A percentile compares a stretch with the other conserved stretches of the same genome.
phyloP scores from a whole-genome alignment of 2,888 invertebrate species.

The Andrena minutula region DNA sequence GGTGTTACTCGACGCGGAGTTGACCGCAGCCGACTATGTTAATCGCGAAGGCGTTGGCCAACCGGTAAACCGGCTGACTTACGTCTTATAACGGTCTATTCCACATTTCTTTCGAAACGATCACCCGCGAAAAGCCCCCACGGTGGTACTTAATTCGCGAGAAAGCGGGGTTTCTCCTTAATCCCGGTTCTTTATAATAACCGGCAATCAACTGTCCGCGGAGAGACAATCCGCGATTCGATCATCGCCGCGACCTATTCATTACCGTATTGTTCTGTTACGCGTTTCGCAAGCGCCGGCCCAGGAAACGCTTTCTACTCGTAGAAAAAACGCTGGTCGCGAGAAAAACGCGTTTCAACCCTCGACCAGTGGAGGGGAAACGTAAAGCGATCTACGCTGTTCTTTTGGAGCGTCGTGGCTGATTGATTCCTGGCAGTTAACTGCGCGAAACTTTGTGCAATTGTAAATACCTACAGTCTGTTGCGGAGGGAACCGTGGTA shows the following conservation, averaged over 20 bases:
- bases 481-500: not conserved
- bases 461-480: not conserved
- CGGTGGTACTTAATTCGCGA: not conserved
- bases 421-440: not conserved
- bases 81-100: conserved; percentile 74
- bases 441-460: not conserved
- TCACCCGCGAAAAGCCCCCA: not conserved
- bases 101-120: conserved; percentile 63
- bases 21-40: conserved; percentile 22
- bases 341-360: not conserved
- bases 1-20: not conserved
- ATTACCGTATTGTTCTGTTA: conserved; percentile 28
- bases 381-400: not conserved
- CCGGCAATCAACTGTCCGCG: not conserved
- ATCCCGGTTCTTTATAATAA: not conserved
- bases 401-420: not conserved
- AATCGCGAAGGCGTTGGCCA: conserved; percentile 63
- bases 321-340: conserved; percentile 9
- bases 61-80: conserved; percentile 61
- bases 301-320: conserved; percentile 54
- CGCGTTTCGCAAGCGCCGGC: conserved; percentile 26
- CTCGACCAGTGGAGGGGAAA: not conserved
- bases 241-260: conserved; percentile 1
- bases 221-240: not conserved
- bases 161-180: conserved; percentile 1